Conservation (phyloP, 2,797 vertebrate genomes). For the Intellagama lesueurii region DNA sequence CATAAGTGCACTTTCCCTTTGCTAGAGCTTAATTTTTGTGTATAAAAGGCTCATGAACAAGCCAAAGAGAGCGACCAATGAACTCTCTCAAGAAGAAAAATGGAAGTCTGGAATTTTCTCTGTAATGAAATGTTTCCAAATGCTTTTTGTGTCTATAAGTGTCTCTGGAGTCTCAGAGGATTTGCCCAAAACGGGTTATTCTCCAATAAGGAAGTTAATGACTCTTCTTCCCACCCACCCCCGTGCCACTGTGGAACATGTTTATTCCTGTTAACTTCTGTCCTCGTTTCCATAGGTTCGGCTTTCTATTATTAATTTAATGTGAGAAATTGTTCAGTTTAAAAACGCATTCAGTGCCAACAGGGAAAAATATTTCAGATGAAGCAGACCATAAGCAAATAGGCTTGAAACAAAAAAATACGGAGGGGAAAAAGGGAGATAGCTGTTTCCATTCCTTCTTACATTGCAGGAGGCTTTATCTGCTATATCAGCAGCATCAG, state of each 20-base stretch:
- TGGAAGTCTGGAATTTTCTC: constrained; percentile 78
- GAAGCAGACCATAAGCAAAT: constrained; percentile 62
- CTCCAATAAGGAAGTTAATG: constrained; percentile 76
- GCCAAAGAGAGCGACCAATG: constrained; percentile 71
- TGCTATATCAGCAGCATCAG: constrained; percentile 42
- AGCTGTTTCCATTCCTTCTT: constrained; percentile 49
- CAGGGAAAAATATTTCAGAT: constrained; percentile 26
- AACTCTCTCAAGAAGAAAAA: constrained; percentile 82
- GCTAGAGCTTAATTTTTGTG: constrained; percentile 80
- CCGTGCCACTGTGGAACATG: constrained; percentile 64
- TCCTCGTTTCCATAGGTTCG: constrained; percentile 63
- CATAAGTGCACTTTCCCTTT: constrained; percentile 83
- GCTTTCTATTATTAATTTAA: constrained; percentile 62
- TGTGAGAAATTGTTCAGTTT: constrained; percentile 73
- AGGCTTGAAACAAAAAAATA: background rate
- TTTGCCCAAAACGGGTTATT: constrained; percentile 74
- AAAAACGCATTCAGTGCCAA: constrained; percentile 66
- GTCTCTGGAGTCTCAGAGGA: constrained; percentile 73
- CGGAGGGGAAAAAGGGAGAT: constrained; percentile 17
- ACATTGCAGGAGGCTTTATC: constrained; percentile 49
- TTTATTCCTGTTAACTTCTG: constrained; percentile 74
- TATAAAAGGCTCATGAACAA: constrained; percentile 51
- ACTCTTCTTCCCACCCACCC: constrained; percentile 74
- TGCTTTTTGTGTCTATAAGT: constrained; percentile 72
- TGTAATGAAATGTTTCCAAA: constrained; percentile 80